Conservation (phyloP, 2,797 vertebrate genomes). For the Enteromius fasciolatus region DNA sequence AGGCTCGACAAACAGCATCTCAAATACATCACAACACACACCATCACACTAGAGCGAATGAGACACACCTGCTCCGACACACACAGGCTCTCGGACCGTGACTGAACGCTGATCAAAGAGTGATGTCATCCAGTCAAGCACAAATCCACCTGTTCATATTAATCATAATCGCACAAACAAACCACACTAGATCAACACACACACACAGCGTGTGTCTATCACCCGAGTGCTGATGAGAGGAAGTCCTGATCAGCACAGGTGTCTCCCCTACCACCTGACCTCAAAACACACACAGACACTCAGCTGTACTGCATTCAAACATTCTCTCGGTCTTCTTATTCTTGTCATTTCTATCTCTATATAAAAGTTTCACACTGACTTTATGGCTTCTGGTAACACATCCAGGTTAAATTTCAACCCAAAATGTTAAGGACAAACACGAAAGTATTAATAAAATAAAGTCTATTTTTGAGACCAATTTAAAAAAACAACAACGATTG, state of each 20-base stretch:
- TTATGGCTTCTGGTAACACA: background rate
- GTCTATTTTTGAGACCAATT: background rate
- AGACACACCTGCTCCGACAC: background rate
- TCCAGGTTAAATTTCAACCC: background rate
- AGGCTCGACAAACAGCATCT: slow-evolving; percentile 8
- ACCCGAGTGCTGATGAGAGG: slow-evolving; percentile 80
- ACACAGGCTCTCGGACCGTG: background rate
- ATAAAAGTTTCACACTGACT: background rate
- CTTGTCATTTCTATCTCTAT: background rate
- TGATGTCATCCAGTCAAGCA: slow-evolving; percentile 41
- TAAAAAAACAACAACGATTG: background rate
- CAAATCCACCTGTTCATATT: slow-evolving; percentile 49
- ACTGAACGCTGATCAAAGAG: background rate
- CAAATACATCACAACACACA: slow-evolving; percentile 14
- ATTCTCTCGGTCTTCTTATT: background rate
- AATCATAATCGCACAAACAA: slow-evolving; percentile 44
- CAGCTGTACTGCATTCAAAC: background rate
- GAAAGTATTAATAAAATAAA: background rate
- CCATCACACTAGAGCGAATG: background rate
- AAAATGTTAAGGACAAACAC: background rate
- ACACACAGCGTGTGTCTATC: slow-evolving; percentile 50
- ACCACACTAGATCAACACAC: background rate
- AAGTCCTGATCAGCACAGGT: slow-evolving; percentile 77
- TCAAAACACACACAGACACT: slow-evolving; percentile 31
- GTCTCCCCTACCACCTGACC: slow-evolving; percentile 77